Percentiles rank a stretch among this genome's conserved stretches.
phyloP scores from a whole-genome alignment of 1,140 invertebrate genomes.

The Apis florea region DNA sequence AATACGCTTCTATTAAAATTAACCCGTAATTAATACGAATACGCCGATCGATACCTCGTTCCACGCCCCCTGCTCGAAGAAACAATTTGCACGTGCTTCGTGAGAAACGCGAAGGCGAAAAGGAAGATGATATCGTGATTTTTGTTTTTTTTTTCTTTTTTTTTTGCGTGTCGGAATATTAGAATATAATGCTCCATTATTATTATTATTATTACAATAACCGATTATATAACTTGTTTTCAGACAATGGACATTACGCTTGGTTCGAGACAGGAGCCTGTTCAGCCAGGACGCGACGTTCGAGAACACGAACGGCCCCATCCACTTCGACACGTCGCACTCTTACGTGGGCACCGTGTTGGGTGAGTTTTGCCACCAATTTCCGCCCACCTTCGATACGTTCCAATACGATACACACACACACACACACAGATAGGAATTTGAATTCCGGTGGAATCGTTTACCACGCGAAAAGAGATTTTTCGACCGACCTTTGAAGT shows the following conservation, averaged over 20 bases:
- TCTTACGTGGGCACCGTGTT: conserved; percentile 89
- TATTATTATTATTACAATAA: too few relatives aligned
- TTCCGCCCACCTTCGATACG: background rate
- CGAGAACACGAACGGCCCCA: conserved; percentile 86
- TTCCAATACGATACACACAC: background rate
- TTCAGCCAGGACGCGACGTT: conserved; percentile 91
- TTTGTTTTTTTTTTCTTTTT: too few relatives aligned
- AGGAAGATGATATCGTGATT: too few relatives aligned
- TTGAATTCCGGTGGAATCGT: background rate
- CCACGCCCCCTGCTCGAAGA: too few relatives aligned
- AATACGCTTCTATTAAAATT: too few relatives aligned
- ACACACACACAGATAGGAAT: background rate
- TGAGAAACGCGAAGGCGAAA: too few relatives aligned
- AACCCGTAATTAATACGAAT: too few relatives aligned
- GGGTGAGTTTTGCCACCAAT: conserved; percentile 81
- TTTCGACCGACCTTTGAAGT: background rate
- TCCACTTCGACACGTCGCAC: conserved; percentile 87
- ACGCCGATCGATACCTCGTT: too few relatives aligned
- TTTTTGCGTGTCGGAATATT: too few relatives aligned
- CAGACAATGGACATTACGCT: conserved; percentile 89
- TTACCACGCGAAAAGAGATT: background rate
- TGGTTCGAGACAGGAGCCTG: conserved; percentile 86
- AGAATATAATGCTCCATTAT: too few relatives aligned
- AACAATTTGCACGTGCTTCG: too few relatives aligned
- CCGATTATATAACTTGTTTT: conserved; percentile 69